Conservation (phyloP, 2,113 vertebrate genomes). For the Merops nubicus region DNA sequence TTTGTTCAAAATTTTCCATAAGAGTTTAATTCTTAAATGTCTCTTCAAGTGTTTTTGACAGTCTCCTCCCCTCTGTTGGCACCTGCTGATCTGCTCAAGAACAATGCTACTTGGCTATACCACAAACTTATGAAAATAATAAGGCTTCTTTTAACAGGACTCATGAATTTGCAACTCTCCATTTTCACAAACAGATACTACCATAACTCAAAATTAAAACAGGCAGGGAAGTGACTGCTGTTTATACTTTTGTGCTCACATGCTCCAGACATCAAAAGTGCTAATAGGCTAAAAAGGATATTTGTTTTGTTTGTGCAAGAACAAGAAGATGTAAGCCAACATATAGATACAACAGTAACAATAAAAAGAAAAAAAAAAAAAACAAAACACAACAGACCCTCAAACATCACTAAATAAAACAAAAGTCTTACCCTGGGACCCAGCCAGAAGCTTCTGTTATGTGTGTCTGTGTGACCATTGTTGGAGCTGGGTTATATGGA, state of each 20-base stretch:
- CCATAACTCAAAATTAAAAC: background rate
- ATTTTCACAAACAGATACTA: background rate
- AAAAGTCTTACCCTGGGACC: constrained; percentile 80
- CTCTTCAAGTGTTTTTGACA: background rate
- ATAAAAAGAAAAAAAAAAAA: no score
- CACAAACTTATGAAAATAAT: background rate
- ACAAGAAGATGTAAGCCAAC: background rate
- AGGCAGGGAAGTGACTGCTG: background rate
- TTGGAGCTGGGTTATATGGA: constrained; percentile 76
- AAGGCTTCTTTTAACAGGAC: background rate
- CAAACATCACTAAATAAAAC: background rate
- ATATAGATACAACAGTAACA: background rate
- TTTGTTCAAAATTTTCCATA: background rate
- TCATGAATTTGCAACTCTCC: background rate
- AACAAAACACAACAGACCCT: background rate
- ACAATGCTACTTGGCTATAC: background rate
- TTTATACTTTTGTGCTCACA: background rate
- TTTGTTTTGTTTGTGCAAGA: background rate
- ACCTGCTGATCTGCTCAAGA: background rate
- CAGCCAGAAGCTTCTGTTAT: constrained; percentile 80
- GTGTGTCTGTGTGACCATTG: constrained; percentile 86
- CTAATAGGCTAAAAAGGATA: background rate
- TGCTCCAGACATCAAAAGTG: background rate
- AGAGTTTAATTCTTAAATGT: background rate
- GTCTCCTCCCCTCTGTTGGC: background rate